Conservation (phyloP, 2,797 vertebrate genomes). For the Alfaro cultratus region DNA sequence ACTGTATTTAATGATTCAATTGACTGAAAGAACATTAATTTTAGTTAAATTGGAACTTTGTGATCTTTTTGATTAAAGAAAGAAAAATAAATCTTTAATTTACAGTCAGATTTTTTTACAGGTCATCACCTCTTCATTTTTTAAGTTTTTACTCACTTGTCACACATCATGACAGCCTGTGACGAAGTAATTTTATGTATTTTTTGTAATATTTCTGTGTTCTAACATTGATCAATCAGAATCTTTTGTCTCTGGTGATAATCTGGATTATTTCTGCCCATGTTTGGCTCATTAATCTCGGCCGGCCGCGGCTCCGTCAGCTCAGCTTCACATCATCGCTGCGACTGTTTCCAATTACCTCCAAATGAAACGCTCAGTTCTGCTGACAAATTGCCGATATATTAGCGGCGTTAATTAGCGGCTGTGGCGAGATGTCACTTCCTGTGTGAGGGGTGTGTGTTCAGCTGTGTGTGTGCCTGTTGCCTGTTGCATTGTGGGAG, state of each 20-base stretch:
- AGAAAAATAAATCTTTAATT: background rate
- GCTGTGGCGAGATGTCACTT: conserved; percentile 44
- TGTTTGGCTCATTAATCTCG: conserved; percentile 56
- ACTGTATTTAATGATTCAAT: background rate
- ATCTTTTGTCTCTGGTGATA: conserved; percentile 23
- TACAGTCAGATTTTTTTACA: background rate
- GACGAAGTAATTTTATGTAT: background rate
- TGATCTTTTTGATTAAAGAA: background rate
- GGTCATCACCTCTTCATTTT: too few relatives aligned
- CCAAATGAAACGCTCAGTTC: conserved; percentile 67
- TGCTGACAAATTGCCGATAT: conserved; percentile 71
- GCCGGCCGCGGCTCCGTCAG: conserved; percentile 45
- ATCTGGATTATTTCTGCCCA: conserved; percentile 60
- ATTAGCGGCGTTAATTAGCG: conserved; percentile 68
- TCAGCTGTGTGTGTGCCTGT: conserved; percentile 65
- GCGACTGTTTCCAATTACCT: conserved; percentile 72
- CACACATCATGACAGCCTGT: background rate
- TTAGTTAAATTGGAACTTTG: background rate
- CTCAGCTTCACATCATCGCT: conserved; percentile 60
- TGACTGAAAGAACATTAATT: background rate
- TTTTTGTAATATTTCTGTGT: background rate
- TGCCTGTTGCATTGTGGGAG: conserved; percentile 78
- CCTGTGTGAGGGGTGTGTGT: conserved; percentile 50
- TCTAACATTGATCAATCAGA: background rate
- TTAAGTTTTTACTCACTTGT: background rate